phyloP scores from a whole-genome alignment of 2,888 invertebrate genomes.

The Esperia sulphurella region DNA sequence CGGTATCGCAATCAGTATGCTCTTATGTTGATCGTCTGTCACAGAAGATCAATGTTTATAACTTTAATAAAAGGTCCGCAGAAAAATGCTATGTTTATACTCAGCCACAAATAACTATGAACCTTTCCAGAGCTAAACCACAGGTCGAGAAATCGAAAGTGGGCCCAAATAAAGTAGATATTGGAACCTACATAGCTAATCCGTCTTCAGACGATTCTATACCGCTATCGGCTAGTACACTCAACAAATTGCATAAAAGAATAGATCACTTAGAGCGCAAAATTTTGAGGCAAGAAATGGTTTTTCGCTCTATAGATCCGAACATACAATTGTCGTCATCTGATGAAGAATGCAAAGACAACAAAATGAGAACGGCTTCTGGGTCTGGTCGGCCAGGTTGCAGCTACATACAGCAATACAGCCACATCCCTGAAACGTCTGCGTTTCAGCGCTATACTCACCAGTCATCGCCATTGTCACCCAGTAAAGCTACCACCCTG shows the following conservation, averaged over 20 bases:
- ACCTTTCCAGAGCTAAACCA: conserved; percentile 41
- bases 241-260: conserved; percentile 47
- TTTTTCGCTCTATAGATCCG: conserved; percentile 54
- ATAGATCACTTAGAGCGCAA: conserved; percentile 57
- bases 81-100: conserved; percentile 58
- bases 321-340: conserved; percentile 52
- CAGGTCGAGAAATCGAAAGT: conserved; percentile 32
- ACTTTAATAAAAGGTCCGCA: conserved; percentile 34
- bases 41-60: conserved; percentile 29
- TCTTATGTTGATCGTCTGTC: conserved; percentile 27
- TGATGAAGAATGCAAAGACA: conserved; percentile 49
- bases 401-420: conserved; percentile 69
- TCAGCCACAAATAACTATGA: conserved; percentile 49
- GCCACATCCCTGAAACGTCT: conserved; percentile 65
- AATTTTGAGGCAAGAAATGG: conserved; percentile 60
- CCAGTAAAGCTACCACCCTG: conserved; percentile 58
- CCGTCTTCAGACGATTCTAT: conserved; percentile 42
- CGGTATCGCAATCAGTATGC: conserved; percentile 35
- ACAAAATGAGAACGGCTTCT: conserved; percentile 35
- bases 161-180: conserved; percentile 44
- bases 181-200: conserved; percentile 46
- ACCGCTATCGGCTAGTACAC: conserved; percentile 26
- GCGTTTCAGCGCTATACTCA: conserved; percentile 66
- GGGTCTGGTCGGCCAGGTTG: conserved; percentile 48
- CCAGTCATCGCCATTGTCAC: conserved; percentile 51